These are phyloP conservation scores for Tadarida brasiliensis DNA, from an alignment of 2,797 vertebrate genomes.

Conservation along the genomic window DNA sequence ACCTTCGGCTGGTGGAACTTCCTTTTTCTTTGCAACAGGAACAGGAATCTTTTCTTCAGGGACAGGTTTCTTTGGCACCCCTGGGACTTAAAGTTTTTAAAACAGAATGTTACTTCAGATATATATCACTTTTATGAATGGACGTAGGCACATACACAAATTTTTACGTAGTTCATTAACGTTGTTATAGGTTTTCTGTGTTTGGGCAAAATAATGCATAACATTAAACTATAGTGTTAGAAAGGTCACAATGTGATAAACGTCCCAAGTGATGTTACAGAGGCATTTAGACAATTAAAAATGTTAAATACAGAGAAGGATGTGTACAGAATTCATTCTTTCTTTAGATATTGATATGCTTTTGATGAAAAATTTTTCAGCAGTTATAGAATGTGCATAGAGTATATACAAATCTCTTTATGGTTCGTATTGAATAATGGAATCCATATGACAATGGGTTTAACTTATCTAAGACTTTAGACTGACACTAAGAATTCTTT, in stretches of 20 bases:
- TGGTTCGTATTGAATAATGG: neutral
- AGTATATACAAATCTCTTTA: neutral
- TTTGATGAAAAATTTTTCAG: constrained; percentile 27
- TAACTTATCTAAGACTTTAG: constrained; percentile 20
- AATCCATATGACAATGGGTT: neutral
- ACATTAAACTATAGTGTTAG: constrained; percentile 27
- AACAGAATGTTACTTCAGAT: constrained; percentile 41
- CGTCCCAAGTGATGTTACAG: constrained; percentile 4
- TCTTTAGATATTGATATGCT: neutral
- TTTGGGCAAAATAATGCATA: constrained; percentile 15
- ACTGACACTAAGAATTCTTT: neutral
- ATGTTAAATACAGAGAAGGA: neutral
- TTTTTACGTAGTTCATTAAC: neutral
- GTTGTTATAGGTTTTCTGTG: neutral
- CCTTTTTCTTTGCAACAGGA: constrained; percentile 84
- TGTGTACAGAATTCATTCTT: neutral
- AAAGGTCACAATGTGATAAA: neutral
- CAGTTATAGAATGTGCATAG: neutral
- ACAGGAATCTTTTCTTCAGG: constrained; percentile 84
- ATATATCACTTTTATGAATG: neutral
- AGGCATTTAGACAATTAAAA: constrained; percentile 36
- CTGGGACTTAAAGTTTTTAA: constrained; percentile 89
- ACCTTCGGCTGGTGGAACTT: constrained; percentile 86
- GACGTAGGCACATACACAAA: neutral
- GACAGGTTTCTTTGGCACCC: constrained; percentile 86